A percentile compares a stretch with the other conserved stretches of the same genome.
phyloP scores from a whole-genome alignment of 2,113 vertebrate species.

The Trematomus loennbergii region DNA sequence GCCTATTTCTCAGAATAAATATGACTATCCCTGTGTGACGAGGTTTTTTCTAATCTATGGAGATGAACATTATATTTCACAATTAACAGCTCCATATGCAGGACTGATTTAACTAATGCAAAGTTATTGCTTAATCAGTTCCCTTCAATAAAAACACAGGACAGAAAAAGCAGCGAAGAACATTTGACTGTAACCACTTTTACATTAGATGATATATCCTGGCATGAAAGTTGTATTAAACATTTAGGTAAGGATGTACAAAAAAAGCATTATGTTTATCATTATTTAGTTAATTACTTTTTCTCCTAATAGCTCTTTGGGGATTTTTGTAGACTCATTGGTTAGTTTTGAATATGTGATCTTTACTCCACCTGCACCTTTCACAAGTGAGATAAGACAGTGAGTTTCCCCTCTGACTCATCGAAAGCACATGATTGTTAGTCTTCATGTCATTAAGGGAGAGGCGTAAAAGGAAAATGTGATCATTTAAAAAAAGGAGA shows the following conservation, averaged over 20 bases:
- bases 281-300: neutral
- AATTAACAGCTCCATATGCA: neutral
- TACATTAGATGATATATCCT: too few species aligned
- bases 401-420: neutral
- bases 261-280: neutral
- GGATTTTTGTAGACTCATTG: neutral
- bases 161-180: neutral
- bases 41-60: neutral
- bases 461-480: neutral
- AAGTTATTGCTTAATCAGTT: neutral
- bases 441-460: neutral
- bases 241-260: neutral
- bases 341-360: neutral
- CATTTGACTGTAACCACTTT: neutral
- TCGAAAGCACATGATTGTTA: slow-evolving; percentile 3
- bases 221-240: neutral
- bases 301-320: neutral
- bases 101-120: neutral
- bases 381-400: neutral
- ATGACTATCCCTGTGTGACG: neutral
- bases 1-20: neutral
- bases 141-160: neutral
- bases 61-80: neutral
- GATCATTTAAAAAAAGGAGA: neutral
- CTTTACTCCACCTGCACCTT: neutral